A percentile compares a stretch with the other conserved stretches of the same genome.
Evolutionary conservation across 2,113 vertebrate genomes (phyloP).

Genomic region (Clupea harengus): DNA sequence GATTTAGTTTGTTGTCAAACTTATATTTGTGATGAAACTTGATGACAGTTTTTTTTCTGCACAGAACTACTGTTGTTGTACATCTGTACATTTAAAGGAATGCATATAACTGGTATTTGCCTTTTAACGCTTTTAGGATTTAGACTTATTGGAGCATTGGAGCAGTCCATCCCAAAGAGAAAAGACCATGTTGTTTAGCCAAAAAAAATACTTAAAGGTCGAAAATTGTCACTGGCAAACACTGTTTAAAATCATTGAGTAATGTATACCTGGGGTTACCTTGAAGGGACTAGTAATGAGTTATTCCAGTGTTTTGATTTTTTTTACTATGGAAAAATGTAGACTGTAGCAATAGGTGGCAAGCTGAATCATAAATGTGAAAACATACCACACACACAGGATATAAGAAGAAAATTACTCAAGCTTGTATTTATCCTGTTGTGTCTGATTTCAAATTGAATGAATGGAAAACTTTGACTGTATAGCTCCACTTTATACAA

Average conservation of each 20-base stretch:
- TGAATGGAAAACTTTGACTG: neutral
- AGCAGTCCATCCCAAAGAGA: conserved; percentile 13
- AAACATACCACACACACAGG: neutral
- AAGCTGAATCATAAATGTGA: neutral
- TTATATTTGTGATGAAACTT: conserved; percentile 1
- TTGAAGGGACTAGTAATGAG: neutral
- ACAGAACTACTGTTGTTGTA: neutral
- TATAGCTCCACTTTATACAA: neutral
- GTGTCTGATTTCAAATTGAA: neutral
- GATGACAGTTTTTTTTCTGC: neutral
- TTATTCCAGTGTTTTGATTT: neutral
- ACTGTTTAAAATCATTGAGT: neutral
- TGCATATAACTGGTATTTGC: conserved; percentile 10
- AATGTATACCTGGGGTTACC: neutral
- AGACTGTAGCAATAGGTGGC: conserved; percentile 7
- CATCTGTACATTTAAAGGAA: neutral
- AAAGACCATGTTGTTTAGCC: neutral
- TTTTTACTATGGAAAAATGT: neutral
- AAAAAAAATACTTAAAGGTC: neutral
- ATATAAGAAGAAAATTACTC: neutral
- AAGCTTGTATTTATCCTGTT: neutral
- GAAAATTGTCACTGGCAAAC: neutral
- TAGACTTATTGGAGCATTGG: conserved; percentile 11
- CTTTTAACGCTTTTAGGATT: conserved; percentile 3
- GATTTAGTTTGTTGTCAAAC: neutral